Percentiles rank a stretch among this genome's conserved stretches.
phyloP scores from a whole-genome alignment of 2,888 invertebrate genomes.

The Nomada ruficornis region DNA sequence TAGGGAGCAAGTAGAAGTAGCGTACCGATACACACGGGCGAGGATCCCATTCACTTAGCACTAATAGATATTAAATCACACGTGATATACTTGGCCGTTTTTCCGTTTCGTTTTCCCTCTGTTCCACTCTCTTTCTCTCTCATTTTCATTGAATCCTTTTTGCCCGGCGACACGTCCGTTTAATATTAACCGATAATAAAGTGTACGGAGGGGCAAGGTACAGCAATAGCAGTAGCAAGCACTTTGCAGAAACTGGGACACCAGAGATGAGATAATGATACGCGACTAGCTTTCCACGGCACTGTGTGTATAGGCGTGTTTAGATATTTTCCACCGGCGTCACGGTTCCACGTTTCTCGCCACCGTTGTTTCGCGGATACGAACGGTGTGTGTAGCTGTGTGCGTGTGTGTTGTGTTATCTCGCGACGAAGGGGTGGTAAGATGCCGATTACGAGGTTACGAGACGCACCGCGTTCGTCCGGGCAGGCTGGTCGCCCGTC shows the following conservation, averaged over 20 bases:
- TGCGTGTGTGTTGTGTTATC: slow-evolving; percentile 49
- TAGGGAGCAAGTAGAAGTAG: neutral
- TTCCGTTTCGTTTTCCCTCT: neutral
- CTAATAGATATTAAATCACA: slow-evolving; percentile 25
- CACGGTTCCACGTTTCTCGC: slow-evolving; percentile 27
- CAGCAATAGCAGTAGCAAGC: slow-evolving; percentile 20
- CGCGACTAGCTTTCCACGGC: slow-evolving; percentile 35
- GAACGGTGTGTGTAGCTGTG: slow-evolving; percentile 35
- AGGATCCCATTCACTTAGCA: slow-evolving; percentile 27
- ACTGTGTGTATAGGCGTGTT: slow-evolving; percentile 34
- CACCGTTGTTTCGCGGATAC: slow-evolving; percentile 30
- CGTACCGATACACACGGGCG: slow-evolving; percentile 17
- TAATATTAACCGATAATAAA: slow-evolving; percentile 7
- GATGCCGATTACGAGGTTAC: slow-evolving; percentile 63
- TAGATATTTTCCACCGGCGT: neutral
- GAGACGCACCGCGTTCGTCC: slow-evolving; percentile 83
- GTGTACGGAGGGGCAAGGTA: slow-evolving; percentile 6
- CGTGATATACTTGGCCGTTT: slow-evolving; percentile 18
- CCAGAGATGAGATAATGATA: slow-evolving; percentile 24
- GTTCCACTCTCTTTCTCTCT: neutral
- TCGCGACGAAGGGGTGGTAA: slow-evolving; percentile 55
- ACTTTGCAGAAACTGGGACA: slow-evolving; percentile 58
- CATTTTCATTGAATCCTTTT: neutral
- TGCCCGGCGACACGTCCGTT: neutral
- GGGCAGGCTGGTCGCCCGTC: slow-evolving; percentile 84